A percentile compares a stretch with the other conserved stretches of the same genome.
Evolutionary conservation across 53 echinoderm and acorn worm species (phyloP).

Genomic region (Echinarachnius parma): DNA sequence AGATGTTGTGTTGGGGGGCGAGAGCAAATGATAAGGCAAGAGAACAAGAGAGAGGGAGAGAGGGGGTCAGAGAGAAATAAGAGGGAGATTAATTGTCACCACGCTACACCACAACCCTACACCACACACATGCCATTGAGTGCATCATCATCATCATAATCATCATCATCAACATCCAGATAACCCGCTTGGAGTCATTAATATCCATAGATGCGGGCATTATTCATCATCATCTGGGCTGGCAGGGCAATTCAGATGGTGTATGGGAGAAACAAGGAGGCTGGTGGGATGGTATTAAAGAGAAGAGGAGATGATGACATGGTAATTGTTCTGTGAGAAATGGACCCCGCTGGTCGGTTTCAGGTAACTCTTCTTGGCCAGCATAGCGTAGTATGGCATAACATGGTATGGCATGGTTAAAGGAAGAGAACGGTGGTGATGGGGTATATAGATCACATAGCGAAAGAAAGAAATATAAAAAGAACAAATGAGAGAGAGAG

Average conservation of each 20-base stretch:
- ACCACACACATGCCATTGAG: conserved; percentile 23
- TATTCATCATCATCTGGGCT: conserved; percentile 19
- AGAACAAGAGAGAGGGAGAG: conserved; percentile 2
- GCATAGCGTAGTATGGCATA: no score
- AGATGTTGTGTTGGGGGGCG: no score
- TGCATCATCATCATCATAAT: conserved; percentile 37
- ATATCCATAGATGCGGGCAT: conserved; percentile 34
- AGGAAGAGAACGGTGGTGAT: no score
- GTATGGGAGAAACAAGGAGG: background rate
- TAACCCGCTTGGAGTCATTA: conserved; percentile 29
- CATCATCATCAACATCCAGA: conserved; percentile 31
- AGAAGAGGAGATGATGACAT: background rate
- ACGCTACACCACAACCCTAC: background rate
- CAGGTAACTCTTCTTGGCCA: no score
- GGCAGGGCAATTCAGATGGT: background rate
- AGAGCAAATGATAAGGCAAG: no score
- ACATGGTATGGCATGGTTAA: no score
- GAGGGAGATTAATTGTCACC: background rate
- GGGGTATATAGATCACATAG: no score
- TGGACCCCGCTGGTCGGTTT: no score
- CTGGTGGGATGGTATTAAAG: background rate
- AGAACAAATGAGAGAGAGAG: no score
- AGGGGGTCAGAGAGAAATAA: conserved; percentile 7
- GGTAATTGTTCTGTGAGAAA: background rate
- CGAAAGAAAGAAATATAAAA: no score